Percentiles rank a stretch among this genome's conserved stretches.
Evolutionary conservation across 2,797 vertebrate species (phyloP).

Genomic region (Sparidentex hasta): DNA sequence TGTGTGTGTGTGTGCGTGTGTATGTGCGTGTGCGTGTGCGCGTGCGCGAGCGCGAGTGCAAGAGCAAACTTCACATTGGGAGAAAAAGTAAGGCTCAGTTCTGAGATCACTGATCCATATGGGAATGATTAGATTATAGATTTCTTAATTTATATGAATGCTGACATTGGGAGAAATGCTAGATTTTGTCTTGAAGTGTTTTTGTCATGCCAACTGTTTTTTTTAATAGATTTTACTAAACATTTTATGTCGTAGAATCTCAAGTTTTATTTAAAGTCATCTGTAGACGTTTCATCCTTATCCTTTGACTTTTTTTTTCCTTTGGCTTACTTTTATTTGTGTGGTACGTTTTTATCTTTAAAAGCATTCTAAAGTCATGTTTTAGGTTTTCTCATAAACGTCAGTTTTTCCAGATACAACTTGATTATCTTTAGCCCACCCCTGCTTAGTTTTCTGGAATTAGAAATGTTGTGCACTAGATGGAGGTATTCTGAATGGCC

Average conservation of each 20-base stretch:
- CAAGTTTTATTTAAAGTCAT: slow-evolving; percentile 11
- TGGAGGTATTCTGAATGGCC: slow-evolving; percentile 27
- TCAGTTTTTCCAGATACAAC: neutral
- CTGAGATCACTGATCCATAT: slow-evolving; percentile 40
- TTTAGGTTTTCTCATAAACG: neutral
- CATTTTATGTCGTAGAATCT: neutral
- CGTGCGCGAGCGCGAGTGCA: neutral
- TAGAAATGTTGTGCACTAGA: slow-evolving; percentile 45
- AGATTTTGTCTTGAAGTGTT: slow-evolving; percentile 8
- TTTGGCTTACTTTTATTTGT: accelerated
- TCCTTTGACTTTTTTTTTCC: neutral
- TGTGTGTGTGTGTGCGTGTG: neutral
- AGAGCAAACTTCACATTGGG: slow-evolving; percentile 21
- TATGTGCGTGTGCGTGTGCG: neutral
- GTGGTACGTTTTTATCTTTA: neutral
- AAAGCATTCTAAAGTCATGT: neutral
- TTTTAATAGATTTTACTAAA: slow-evolving; percentile 14
- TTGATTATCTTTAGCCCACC: neutral
- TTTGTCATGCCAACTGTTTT: neutral
- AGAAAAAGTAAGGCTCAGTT: slow-evolving; percentile 41
- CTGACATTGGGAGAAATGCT: slow-evolving; percentile 35
- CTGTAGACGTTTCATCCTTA: neutral
- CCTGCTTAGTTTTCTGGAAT: slow-evolving; percentile 10
- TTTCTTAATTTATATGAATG: slow-evolving; percentile 61
- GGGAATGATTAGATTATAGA: slow-evolving; percentile 34